Percentiles rank a stretch among this genome's conserved stretches.
These are phyloP conservation scores for Belonocnema kinseyi DNA, from an alignment of 1,140 invertebrate species.

Conservation along the genomic window DNA sequence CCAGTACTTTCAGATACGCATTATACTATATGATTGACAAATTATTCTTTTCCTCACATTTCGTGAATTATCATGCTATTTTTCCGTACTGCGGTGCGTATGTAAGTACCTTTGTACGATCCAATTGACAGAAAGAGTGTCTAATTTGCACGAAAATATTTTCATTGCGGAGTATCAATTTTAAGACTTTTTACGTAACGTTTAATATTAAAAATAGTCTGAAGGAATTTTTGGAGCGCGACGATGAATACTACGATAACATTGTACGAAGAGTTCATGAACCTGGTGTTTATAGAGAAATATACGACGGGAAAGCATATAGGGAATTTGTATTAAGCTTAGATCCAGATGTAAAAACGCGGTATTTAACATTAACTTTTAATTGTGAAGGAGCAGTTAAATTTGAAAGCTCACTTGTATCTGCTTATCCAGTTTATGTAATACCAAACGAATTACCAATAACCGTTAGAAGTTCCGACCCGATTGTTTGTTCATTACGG, in stretches of 20 bases:
- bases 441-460: too few species aligned
- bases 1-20: too few species aligned
- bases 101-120: conserved; percentile 14
- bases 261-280: conserved; percentile 16
- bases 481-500: too few species aligned
- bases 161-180: conserved; percentile 33
- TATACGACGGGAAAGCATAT: conserved; percentile 34
- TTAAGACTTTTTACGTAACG: conserved; percentile 34
- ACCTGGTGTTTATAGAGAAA: neutral
- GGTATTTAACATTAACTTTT: conserved; percentile 9
- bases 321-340: conserved; percentile 14
- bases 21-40: too few species aligned
- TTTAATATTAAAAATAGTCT: conserved; percentile 32
- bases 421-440: conserved; percentile 41
- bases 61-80: too few species aligned
- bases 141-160: conserved; percentile 12
- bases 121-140: conserved; percentile 2
- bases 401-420: conserved; percentile 34
- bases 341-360: conserved; percentile 16
- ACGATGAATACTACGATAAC: conserved; percentile 33
- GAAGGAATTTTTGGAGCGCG: conserved; percentile 30
- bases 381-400: conserved; percentile 28
- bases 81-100: conserved; percentile 30
- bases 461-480: conserved; percentile 36
- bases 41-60: too few species aligned